Evolutionary conservation across 2,797 vertebrate species (phyloP).

Genomic region (Microcaecilia unicolor): DNA sequence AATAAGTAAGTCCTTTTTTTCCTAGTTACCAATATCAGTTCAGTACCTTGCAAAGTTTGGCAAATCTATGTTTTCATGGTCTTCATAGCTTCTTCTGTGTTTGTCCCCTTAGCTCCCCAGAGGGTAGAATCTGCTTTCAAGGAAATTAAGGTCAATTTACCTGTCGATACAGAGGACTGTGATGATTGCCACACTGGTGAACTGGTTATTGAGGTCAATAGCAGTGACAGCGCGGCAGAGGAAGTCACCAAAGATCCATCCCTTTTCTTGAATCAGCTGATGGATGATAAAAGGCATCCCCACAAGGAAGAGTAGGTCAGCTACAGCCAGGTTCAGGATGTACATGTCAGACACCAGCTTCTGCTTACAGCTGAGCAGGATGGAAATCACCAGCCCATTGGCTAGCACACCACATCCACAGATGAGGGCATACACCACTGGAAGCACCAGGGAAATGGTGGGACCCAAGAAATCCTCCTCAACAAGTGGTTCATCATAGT

Average conservation of each 20-base stretch:
- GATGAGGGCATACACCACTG: constrained; percentile 13
- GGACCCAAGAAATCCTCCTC: background rate
- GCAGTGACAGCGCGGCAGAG: constrained; percentile 17
- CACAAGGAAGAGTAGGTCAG: constrained; percentile 19
- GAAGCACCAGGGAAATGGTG: background rate
- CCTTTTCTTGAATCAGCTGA: constrained; percentile 20
- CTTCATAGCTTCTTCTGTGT: no score
- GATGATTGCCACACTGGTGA: constrained; percentile 18
- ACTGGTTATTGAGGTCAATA: constrained; percentile 22
- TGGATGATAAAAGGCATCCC: constrained; percentile 22
- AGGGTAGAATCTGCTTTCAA: no score
- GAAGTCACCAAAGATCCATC: constrained; percentile 19
- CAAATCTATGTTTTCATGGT: no score
- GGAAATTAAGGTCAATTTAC: no score
- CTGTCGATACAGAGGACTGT: constrained; percentile 23
- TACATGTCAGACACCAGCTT: constrained; percentile 16
- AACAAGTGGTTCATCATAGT: background rate
- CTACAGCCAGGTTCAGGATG: constrained; percentile 18
- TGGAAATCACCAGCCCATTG: constrained; percentile 15
- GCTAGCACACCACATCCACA: constrained; percentile 14
- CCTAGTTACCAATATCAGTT: no score
- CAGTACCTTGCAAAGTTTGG: no score
- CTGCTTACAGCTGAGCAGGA: constrained; percentile 13
- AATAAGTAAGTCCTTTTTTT: no score
- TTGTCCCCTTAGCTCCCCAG: background rate